Evolutionary conservation across 2,113 vertebrate genomes (phyloP).

Genomic region (Python bivittatus): DNA sequence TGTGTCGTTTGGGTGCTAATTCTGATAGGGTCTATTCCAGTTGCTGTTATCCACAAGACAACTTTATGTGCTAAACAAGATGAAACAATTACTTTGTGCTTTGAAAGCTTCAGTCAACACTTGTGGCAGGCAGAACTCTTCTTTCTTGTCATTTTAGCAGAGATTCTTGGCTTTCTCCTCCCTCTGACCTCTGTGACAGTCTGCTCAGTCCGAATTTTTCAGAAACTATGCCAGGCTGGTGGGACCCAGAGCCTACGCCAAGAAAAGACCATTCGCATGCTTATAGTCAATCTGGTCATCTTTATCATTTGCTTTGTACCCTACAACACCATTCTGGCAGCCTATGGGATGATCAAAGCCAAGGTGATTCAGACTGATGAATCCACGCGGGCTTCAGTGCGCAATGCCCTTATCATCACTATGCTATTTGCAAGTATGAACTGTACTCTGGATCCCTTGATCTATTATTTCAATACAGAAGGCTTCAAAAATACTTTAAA

Average conservation of each 20-base stretch:
- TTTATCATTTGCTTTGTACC: conserved; percentile 82
- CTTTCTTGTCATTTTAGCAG: conserved; percentile 73
- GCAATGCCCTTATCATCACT: conserved; percentile 62
- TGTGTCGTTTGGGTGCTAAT: conserved; percentile 75
- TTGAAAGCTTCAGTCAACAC: conserved; percentile 74
- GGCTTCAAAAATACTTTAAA: conserved; percentile 78
- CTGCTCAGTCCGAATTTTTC: conserved; percentile 72
- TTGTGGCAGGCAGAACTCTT: conserved; percentile 73
- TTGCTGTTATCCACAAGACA: conserved; percentile 66
- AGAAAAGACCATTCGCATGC: conserved; percentile 72
- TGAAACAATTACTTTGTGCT: conserved; percentile 60
- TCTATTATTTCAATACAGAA: conserved; percentile 82
- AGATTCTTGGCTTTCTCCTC: conserved; percentile 77
- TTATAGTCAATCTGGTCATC: conserved; percentile 77
- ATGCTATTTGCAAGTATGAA: conserved; percentile 78
- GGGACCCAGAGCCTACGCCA: conserved; percentile 57
- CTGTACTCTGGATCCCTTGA: conserved; percentile 77
- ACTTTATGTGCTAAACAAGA: conserved; percentile 51
- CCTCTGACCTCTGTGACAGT: conserved; percentile 72
- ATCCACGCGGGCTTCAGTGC: conserved; percentile 40
- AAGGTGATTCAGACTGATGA: conserved; percentile 45
- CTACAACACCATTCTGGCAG: conserved; percentile 74
- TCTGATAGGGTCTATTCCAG: conserved; percentile 72
- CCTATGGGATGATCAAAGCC: conserved; percentile 75
- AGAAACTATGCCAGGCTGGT: conserved; percentile 62